A percentile compares a stretch with the other conserved stretches of the same genome.
Conservation (phyloP, 2,113 vertebrate genomes). For the Oplegnathus fasciatus region DNA sequence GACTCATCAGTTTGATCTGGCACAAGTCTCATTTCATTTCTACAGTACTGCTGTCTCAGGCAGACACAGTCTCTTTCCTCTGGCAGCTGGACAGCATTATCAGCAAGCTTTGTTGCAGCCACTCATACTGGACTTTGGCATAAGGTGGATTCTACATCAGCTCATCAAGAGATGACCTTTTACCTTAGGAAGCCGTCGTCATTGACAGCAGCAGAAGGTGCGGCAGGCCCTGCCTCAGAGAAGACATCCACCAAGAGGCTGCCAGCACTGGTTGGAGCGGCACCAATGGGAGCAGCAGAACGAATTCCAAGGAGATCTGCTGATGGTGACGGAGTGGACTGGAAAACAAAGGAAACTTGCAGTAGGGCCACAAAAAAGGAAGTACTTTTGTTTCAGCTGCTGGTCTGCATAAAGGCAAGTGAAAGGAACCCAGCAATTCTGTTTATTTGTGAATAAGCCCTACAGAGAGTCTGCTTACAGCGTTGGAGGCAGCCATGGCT, state of each 20-base stretch:
- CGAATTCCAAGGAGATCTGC: slow-evolving; percentile 92
- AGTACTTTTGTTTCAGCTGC: not conserved
- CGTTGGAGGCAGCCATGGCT: slow-evolving; percentile 86
- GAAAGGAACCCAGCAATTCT: not conserved
- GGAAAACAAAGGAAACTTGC: slow-evolving; percentile 33
- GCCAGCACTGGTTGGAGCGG: slow-evolving; percentile 79
- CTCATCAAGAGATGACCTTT: slow-evolving; percentile 40
- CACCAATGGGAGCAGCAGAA: slow-evolving; percentile 80
- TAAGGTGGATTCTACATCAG: not conserved
- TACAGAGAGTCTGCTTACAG: slow-evolving; percentile 81
- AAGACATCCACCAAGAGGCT: slow-evolving; percentile 94
- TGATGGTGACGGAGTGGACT: slow-evolving; percentile 95
- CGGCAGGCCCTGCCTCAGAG: slow-evolving; percentile 86
- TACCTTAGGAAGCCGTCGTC: slow-evolving; percentile 94
- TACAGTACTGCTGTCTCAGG: not conserved
- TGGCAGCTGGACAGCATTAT: not conserved
- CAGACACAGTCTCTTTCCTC: not conserved
- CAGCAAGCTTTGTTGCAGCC: not conserved
- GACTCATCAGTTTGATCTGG: not conserved
- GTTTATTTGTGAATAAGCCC: not conserved
- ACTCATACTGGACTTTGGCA: slow-evolving; percentile 51
- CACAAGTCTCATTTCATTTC: not conserved
- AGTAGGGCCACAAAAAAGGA: not conserved
- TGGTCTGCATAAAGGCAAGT: not conserved
- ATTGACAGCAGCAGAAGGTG: slow-evolving; percentile 83